Base-by-base conservation (phyloP, 1,140 invertebrate species). In the Arctopsyche grandis region DNA sequence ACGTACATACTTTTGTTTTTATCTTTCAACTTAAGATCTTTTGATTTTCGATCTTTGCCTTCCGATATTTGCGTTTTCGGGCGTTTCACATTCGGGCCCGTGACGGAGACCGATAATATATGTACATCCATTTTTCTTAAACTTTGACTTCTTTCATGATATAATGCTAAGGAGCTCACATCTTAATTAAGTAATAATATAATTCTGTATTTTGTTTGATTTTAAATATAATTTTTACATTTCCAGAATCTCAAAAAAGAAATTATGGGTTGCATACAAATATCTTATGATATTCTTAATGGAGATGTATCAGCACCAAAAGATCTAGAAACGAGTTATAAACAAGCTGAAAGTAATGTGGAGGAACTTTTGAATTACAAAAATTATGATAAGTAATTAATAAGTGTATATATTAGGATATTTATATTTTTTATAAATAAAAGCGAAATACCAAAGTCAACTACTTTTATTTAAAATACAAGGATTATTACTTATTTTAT, bases 161-260 rank as follows among this genome's bases (percentile, higher is more conserved):
- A 38, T n/a, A n/a, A n/a, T n/a, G n/a, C n/a, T n/a, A n/a, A n/a
- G n/a, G n/a, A n/a, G n/a, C n/a, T n/a, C n/a, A n/a, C n/a, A n/a
- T n/a, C n/a, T n/a, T n/a, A n/a, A n/a, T n/a, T n/a, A n/a, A n/a
- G n/a, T n/a, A n/a, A n/a, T n/a, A n/a, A n/a, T n/a, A 7, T 38
- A 38, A 7, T 38, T 1, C 29, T 38, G 7, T 38, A 38, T 38
- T 38, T 38, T 38, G 29, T 7, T 38, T 38, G 7, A 38, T 38
- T 38, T 38, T 38, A 38, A 4, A 38, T 38, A 38, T 7, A 1
- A 3, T 21, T 66, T 66, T 66, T 66, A 22, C 1, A 22, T 80
- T 87, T 86, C 69, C 84, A 89, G 88, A 86, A 86, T 22, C 82
- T 88, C 70, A 86, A 88, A 79, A 82, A 84, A 19, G 87, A 88